Evolutionary conservation across 2,113 vertebrate genomes (phyloP).

Genomic region (Alligator mississippiensis): DNA sequence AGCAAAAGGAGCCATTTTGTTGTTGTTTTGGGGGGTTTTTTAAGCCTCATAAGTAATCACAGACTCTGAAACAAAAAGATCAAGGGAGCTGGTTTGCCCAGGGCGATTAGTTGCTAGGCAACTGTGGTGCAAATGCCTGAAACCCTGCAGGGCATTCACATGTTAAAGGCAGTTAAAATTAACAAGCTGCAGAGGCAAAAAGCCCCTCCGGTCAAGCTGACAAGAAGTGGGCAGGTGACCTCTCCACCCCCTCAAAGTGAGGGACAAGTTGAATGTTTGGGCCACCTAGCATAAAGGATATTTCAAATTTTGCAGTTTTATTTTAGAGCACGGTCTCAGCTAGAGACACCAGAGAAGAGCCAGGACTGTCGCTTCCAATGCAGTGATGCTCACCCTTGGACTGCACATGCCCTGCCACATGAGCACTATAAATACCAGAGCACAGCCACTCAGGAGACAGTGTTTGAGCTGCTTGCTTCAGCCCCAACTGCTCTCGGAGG

Average conservation of each 20-base stretch:
- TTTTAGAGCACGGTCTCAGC: background rate
- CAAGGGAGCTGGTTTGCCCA: background rate
- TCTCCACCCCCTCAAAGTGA: background rate
- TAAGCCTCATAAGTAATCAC: background rate
- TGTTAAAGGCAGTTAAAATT: conserved; percentile 8
- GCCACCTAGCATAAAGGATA: background rate
- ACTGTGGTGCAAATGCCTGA: background rate
- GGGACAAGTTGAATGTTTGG: background rate
- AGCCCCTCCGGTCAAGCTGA: background rate
- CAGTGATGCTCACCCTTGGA: background rate
- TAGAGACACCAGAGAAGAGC: background rate
- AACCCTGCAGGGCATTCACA: background rate
- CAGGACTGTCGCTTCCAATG: background rate
- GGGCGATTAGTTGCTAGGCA: conserved; percentile 31
- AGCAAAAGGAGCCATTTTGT: background rate
- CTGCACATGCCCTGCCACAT: background rate
- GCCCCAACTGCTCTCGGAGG: background rate
- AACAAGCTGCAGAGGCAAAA: background rate
- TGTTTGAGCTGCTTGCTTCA: background rate
- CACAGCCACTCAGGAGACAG: background rate
- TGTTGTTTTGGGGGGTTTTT: too few relatives aligned
- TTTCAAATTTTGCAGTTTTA: too few relatives aligned
- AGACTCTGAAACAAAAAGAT: background rate
- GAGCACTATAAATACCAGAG: background rate
- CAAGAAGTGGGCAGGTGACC: background rate